Evolutionary conservation across 2,113 vertebrate genomes (phyloP), one percentile per base, ranked within the genome.

Genomic region (Sinosuthora webbiana): DNA sequence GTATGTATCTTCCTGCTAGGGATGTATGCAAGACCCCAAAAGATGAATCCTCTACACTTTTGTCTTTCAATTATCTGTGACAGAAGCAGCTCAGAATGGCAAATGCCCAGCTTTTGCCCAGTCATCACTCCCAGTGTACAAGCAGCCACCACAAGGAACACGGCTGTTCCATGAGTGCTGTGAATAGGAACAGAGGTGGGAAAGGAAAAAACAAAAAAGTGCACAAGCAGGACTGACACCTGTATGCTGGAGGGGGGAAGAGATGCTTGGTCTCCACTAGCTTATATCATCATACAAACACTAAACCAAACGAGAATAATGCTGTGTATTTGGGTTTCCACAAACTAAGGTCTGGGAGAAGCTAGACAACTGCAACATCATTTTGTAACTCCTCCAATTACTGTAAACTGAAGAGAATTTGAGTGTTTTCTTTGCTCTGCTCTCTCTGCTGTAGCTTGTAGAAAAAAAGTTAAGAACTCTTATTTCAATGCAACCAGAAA

Each of bases 271-370:
- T 83, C 59, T 70, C 49, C 16, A 35, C 69, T 74, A 92, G 45
- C 45, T 87, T 83, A 91, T 35, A 63, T 25, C 35, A 45, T 71
- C 70, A 59, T 65, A 93, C 33, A 81, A 83, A 90, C 59, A 83
- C 56, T 81, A 90, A 93, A 92, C 83, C 68, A 83, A 92, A 95
- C 52, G 64, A 93, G 83, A 93, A 64, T 39, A 91, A 91, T 93
- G 87, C 93, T 89, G 52, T 93, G 15, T 33, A 52, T 73, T 93
- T 95, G 87, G 64, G 83, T 95, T 94, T 96, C 94, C 96, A 95
- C 85, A 94, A 94, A 94, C 85, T 50, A 39, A 79, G 28, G 49
- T 85, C 63, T 94, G 73, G 20, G 69, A 79, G 65, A 90, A 77
- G 64, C 93, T 91, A 73, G 64, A 93, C 83, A 91, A 92, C 92